phyloP scores from a whole-genome alignment of 2,797 vertebrate genomes.

The Cichlasoma orientale region DNA sequence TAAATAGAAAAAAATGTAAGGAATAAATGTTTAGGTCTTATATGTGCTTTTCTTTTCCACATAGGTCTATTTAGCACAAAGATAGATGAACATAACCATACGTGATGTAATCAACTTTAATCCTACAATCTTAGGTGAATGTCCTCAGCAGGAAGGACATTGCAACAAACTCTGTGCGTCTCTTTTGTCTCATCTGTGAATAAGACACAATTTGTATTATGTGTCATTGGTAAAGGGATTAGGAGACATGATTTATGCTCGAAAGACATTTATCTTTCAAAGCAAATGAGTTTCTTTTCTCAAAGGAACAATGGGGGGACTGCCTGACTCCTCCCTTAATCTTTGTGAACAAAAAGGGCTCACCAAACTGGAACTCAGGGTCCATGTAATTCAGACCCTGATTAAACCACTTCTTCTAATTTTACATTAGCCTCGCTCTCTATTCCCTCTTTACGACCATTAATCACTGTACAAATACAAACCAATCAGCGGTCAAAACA shows the following conservation, averaged over 20 bases:
- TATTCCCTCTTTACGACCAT: constrained; percentile 66
- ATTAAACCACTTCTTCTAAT: constrained; percentile 80
- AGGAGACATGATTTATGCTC: constrained; percentile 83
- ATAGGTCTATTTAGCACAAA: not conserved
- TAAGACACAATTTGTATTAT: constrained; percentile 82
- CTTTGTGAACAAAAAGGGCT: constrained; percentile 80
- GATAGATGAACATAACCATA: constrained; percentile 21
- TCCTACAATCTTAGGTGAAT: constrained; percentile 48
- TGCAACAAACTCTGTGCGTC: constrained; percentile 42
- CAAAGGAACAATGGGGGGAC: constrained; percentile 78
- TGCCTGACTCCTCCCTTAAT: constrained; percentile 82
- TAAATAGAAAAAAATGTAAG: not conserved
- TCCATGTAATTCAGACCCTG: constrained; percentile 80
- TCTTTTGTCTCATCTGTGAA: constrained; percentile 81
- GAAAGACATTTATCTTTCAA: constrained; percentile 84
- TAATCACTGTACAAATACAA: constrained; percentile 65
- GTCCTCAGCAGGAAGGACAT: constrained; percentile 46
- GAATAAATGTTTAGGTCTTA: not conserved
- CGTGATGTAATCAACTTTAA: constrained; percentile 41
- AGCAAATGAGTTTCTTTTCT: constrained; percentile 85
- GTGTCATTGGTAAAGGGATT: constrained; percentile 83
- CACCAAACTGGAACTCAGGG: constrained; percentile 79
- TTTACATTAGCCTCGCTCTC: constrained; percentile 77
- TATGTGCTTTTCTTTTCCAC: not conserved
- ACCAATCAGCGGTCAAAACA: constrained; percentile 63